Base-by-base conservation (phyloP, 2,888 invertebrate genomes). In the Erebia palarica region DNA sequence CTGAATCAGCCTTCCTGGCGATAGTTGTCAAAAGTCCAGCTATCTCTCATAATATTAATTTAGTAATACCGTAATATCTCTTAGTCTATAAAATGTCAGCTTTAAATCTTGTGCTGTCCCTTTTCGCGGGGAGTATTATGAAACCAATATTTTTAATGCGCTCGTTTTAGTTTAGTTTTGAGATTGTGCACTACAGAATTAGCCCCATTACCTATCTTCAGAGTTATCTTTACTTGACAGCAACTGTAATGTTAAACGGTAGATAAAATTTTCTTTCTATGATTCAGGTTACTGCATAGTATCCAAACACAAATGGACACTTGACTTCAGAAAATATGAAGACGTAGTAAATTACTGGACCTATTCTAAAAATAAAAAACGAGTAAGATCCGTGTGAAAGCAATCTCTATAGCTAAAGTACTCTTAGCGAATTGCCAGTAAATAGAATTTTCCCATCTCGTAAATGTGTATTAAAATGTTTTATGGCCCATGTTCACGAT, bases 401-500 rank as follows among this genome's bases (percentile, higher is more conserved):
- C 11, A 44, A 44, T 9, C 18, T 44, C 44, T 3, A 42, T 60
- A 16, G 60, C 11, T 16, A 9, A 59, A 59, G 59, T 59, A 42
- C 44, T n/a, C 14, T 36, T n/a, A n/a, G 14, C 7, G 36, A 36
- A 59, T 59, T 36, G 61, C 61, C 16, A 61, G 61, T 61, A 44
- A 47, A 61, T 61, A 55, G 44, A 11, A 63, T 21, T 21, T 49
- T 63, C 14, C 14, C 14, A 21, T 49, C 47, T 47, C 14, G 63
- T 63, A 49, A 63, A 18, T 13, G 21, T 18, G 49, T 49, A 63
- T 49, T 21, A 63, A 63, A 63, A 63, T 49, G 49, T 63, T 63
- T 63, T 63, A 63, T 63, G 21, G 49, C 49, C 14, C 63, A 18
- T 21, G 63, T 18, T 63, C 63, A 49, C 49, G 63, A 63, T 49